Evolutionary conservation across 2,888 invertebrate species (phyloP).

Genomic region (Horisme vitalbata): DNA sequence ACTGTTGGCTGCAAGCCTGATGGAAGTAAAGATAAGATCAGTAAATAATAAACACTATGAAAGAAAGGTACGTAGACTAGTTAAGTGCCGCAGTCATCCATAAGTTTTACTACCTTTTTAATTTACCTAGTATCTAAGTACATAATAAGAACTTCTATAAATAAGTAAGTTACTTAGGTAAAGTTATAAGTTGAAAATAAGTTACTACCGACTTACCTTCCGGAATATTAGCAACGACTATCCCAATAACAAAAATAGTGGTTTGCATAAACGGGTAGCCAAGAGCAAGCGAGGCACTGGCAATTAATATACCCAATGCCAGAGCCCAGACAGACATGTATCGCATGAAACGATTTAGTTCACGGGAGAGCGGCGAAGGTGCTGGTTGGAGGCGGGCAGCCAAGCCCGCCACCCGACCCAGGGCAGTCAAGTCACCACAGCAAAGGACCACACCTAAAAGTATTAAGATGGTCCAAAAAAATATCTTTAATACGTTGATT

Average conservation of each 20-base stretch:
- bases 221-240: constrained; percentile 99
- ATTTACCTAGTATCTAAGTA: no score
- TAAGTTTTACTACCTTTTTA: no score
- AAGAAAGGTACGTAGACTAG: no score
- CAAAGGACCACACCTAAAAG: constrained; percentile 88
- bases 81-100: no score
- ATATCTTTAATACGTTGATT: no score
- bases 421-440: constrained; percentile 91
- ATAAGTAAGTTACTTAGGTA: neutral
- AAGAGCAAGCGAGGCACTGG: constrained; percentile 95
- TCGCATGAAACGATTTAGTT: constrained; percentile 98
- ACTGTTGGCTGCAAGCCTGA: constrained; percentile 96
- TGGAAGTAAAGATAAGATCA: constrained; percentile 1
- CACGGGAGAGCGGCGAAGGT: constrained; percentile 97
- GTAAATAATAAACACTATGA: no score
- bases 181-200: no score
- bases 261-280: constrained; percentile 99
- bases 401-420: constrained; percentile 96
- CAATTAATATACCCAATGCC: constrained; percentile 95
- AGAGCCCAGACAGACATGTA: constrained; percentile 96
- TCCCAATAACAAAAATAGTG: constrained; percentile 97
- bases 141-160: no score
- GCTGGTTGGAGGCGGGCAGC: constrained; percentile 95
- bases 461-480: neutral
- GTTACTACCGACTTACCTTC: constrained; percentile 87